These are phyloP conservation scores for Cheumatopsyche charites DNA, from an alignment of 1,140 invertebrate genomes.

Conservation along the genomic window DNA sequence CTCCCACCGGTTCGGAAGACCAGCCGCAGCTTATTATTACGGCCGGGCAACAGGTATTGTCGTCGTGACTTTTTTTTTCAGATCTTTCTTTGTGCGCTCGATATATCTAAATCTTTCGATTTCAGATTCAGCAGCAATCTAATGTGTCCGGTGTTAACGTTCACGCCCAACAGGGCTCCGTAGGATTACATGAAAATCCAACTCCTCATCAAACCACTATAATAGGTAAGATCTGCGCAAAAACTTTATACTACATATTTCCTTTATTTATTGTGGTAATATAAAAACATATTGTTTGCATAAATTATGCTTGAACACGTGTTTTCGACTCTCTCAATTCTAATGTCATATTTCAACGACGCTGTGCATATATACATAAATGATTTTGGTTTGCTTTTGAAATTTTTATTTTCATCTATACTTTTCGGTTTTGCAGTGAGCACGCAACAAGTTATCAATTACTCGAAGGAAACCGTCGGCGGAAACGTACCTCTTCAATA, in stretches of 20 bases:
- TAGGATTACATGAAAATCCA: slow-evolving; percentile 38
- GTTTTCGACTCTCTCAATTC: neutral
- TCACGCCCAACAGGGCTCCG: slow-evolving; percentile 35
- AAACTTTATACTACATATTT: no score
- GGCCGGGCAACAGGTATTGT: slow-evolving; percentile 38
- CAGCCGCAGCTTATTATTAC: slow-evolving; percentile 46
- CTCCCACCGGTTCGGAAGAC: slow-evolving; percentile 39
- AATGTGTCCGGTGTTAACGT: slow-evolving; percentile 24
- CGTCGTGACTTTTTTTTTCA: no score
- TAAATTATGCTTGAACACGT: no score
- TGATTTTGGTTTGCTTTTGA: neutral
- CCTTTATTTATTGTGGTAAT: no score
- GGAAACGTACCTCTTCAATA: slow-evolving; percentile 24
- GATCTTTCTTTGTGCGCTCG: no score
- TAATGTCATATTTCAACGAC: neutral
- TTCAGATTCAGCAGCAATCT: slow-evolving; percentile 40
- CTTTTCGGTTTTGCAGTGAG: slow-evolving; percentile 35
- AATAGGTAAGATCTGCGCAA: slow-evolving; percentile 43
- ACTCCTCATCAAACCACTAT: slow-evolving; percentile 42
- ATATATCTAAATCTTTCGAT: neutral
- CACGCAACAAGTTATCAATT: slow-evolving; percentile 47
- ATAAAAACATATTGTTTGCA: no score
- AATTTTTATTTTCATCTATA: neutral
- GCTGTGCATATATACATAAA: neutral
- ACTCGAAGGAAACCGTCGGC: slow-evolving; percentile 37